These are phyloP conservation scores for Poeciliopsis gracilis DNA, from an alignment of 2,797 vertebrate species.

Conservation along the genomic window DNA sequence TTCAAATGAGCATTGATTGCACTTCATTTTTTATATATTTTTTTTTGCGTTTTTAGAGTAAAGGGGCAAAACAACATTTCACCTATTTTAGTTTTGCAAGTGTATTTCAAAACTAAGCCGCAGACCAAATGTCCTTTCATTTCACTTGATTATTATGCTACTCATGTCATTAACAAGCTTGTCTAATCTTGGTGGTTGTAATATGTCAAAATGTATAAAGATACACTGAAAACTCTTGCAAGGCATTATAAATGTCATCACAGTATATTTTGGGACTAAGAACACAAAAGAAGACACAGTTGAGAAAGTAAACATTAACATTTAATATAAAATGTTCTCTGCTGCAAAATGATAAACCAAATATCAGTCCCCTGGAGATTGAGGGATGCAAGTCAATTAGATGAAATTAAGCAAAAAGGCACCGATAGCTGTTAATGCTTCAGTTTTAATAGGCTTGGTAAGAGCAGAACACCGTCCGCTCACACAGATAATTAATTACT, in stretches of 20 bases:
- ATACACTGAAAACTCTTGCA: not conserved
- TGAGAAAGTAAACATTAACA: constrained; percentile 1
- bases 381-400: constrained; percentile 56
- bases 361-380: constrained; percentile 48
- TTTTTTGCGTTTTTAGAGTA: not conserved
- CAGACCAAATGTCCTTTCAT: not conserved
- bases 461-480: constrained; percentile 44
- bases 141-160: not conserved
- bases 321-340: constrained; percentile 5
- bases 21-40: not conserved
- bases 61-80: not conserved
- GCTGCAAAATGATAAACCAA: constrained; percentile 38
- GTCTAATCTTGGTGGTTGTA: not conserved
- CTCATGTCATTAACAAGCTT: not conserved
- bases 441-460: constrained; percentile 65
- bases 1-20: not conserved
- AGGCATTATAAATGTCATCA: constrained; percentile 29
- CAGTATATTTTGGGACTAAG: not conserved
- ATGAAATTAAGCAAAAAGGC: constrained; percentile 62
- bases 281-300: not conserved
- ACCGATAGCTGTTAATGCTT: constrained; percentile 55
- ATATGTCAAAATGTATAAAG: not conserved
- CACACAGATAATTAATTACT: constrained; percentile 77
- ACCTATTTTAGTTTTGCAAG: no score
- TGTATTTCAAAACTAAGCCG: not conserved